Percentiles rank a stretch among this genome's conserved stretches.
These are phyloP conservation scores for Cheilosia grossa DNA, from an alignment of 2,888 invertebrate genomes.

Conservation along the genomic window DNA sequence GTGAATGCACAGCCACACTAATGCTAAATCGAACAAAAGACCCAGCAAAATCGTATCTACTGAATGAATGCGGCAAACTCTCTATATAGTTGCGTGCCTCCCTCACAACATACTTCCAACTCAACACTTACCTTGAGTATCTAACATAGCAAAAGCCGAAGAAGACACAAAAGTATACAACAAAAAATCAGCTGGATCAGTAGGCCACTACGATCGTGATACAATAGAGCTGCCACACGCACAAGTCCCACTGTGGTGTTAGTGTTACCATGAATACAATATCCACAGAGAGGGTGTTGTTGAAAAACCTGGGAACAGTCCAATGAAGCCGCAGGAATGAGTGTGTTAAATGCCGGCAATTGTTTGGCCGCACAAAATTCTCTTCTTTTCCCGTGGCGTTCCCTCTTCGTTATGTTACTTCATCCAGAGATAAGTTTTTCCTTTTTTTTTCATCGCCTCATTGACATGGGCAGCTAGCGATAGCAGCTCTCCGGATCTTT, in stretches of 20 bases:
- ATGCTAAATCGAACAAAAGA: constrained; percentile 7
- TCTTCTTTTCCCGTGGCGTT: constrained; percentile 29
- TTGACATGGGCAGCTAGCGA: constrained; percentile 63
- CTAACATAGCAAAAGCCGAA: constrained; percentile 6
- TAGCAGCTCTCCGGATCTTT: constrained; percentile 64
- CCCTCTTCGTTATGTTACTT: constrained; percentile 35
- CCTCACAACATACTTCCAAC: constrained; percentile 1
- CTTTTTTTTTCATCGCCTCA: constrained; percentile 47
- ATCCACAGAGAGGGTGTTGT: constrained; percentile 23
- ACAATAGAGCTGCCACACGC: constrained; percentile 18
- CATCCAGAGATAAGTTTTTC: constrained; percentile 29
- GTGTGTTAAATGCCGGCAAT: constrained; percentile 64
- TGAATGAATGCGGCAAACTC: constrained; percentile 58
- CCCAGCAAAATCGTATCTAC: constrained; percentile 18
- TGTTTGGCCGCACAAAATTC: constrained; percentile 57
- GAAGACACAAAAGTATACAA: constrained; percentile 35
- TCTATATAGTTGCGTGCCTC: constrained; percentile 14
- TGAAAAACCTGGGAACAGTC: constrained; percentile 31
- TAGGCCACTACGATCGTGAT: constrained; percentile 60
- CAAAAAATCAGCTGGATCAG: constrained; percentile 71
- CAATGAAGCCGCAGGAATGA: constrained; percentile 52
- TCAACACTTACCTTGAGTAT: constrained; percentile 10
- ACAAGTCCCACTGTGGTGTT: constrained; percentile 20
- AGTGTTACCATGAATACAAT: constrained; percentile 45
- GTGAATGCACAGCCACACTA: neutral